Conservation (phyloP, 2,888 invertebrate species). For the Plebejus anna region DNA sequence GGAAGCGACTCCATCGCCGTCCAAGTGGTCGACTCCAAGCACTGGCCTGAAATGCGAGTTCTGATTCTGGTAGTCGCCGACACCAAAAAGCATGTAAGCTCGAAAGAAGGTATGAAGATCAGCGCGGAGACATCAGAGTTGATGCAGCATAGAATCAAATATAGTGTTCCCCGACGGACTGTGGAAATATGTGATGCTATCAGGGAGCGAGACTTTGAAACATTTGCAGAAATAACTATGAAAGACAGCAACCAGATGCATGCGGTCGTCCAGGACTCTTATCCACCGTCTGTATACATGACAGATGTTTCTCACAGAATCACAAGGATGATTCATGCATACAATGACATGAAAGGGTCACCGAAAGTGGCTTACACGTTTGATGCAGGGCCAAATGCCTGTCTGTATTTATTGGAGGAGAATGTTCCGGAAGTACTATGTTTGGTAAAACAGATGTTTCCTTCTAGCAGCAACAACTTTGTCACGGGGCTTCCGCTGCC, state of each 20-base stretch:
- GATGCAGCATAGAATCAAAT: constrained; percentile 85
- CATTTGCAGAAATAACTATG: constrained; percentile 97
- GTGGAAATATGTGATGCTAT: constrained; percentile 79
- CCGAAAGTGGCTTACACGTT: constrained; percentile 95
- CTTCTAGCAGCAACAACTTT: constrained; percentile 71
- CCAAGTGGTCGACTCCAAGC: constrained; percentile 84
- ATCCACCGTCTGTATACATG: constrained; percentile 96
- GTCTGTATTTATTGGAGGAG: constrained; percentile 89
- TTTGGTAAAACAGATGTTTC: constrained; percentile 86
- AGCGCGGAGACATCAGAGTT: constrained; percentile 90
- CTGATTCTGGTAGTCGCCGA: constrained; percentile 94
- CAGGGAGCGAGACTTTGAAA: constrained; percentile 84
- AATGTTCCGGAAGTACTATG: constrained; percentile 85
- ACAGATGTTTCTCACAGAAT: constrained; percentile 92
- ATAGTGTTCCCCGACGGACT: constrained; percentile 87
- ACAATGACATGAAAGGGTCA: constrained; percentile 85
- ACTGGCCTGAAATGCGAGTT: constrained; percentile 95
- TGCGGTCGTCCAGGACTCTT: constrained; percentile 95
- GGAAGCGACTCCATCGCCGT: constrained; percentile 89
- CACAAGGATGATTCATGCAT: constrained; percentile 88
- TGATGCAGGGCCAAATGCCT: constrained; percentile 99
- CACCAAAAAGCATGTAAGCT: constrained; percentile 89
- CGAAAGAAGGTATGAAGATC: constrained; percentile 93
- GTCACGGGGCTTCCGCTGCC: constrained; percentile 52
- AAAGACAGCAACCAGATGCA: constrained; percentile 98